Conservation (phyloP, 2,888 invertebrate genomes). For the Hanleya hanleyi region DNA sequence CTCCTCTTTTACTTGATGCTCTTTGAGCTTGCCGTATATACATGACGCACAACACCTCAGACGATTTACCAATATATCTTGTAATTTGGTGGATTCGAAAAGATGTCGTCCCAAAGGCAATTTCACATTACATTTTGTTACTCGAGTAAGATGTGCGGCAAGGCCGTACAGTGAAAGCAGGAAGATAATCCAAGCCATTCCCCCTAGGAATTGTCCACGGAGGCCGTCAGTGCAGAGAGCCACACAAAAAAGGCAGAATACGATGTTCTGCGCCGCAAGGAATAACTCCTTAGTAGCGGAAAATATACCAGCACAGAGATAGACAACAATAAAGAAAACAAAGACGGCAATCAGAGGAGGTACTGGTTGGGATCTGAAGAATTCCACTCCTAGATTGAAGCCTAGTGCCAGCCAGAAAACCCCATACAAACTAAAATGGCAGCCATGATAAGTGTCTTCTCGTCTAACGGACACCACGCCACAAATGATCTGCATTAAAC, state of each 20-base stretch:
- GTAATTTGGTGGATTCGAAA: slow-evolving; percentile 25
- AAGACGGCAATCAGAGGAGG: slow-evolving; percentile 36
- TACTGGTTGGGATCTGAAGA: slow-evolving; percentile 16
- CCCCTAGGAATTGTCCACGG: slow-evolving; percentile 40
- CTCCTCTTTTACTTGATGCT: not conserved
- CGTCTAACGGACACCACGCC: slow-evolving; percentile 45
- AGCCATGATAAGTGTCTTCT: slow-evolving; percentile 34
- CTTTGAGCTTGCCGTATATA: slow-evolving; percentile 28
- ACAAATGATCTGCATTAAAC: slow-evolving; percentile 39
- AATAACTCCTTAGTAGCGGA: slow-evolving; percentile 43
- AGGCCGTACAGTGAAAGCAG: slow-evolving; percentile 48
- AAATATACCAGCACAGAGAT: slow-evolving; percentile 37
- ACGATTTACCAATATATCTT: slow-evolving; percentile 16
- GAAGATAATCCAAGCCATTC: slow-evolving; percentile 46
- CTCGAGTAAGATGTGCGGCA: slow-evolving; percentile 42
- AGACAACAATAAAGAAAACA: slow-evolving; percentile 39
- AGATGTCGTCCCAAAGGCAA: slow-evolving; percentile 38
- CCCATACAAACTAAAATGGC: slow-evolving; percentile 41
- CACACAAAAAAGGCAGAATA: slow-evolving; percentile 38
- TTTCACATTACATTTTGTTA: slow-evolving; percentile 34
- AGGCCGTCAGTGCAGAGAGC: slow-evolving; percentile 38
- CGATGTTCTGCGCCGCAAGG: slow-evolving; percentile 38
- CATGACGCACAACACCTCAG: slow-evolving; percentile 28
- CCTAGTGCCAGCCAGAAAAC: slow-evolving; percentile 47
- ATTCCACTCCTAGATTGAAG: slow-evolving; percentile 37